Evolutionary conservation across 1,140 invertebrate species (phyloP), one percentile per base, ranked within the genome.

Genomic region (Calycopis cecrops): DNA sequence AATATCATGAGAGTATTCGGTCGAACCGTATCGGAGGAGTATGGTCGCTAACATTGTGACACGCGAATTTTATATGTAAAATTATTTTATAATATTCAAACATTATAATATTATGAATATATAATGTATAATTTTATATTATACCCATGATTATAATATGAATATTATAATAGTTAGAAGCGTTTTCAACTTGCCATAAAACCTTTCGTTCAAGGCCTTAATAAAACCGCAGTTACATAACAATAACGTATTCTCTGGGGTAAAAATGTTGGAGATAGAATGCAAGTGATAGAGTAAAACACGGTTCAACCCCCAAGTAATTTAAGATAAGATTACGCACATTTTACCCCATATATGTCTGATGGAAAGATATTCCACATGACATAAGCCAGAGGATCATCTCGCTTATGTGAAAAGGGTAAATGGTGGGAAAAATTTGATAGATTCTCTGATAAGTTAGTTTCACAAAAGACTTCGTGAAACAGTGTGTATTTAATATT

Each of bases 221-320:
- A 16, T 44, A 17, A 16, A 16, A 44, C 0, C 1, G 40, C 40
- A 3, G 6, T 28, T 6, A 44, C 40, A 16, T 44, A 44, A 16
- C 40, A 44, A 4, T 44, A 17, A 44, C 40, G 40, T 44, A 44
- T 14, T 44, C 40, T 44, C 40, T 1, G 6, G 40, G 40, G 40
- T 40, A 40, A n/a, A 17, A 44, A 17, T 44, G 9, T 16, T 16
- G 9, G 16, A 44, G 40, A 44, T 44, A 44, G 12, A 14, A 42
- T 28, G 21, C 40, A 12, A 16, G 40, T 44, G 40, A 44, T 44
- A 44, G 40, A 16, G 12, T 16, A 14, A 9, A 44, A 9, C 11
- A n/a, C 16, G 40, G 40, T 44, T 44, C 9, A 18, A 44, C 40
- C 40, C 21, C 12, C 9, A 44, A 44, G 40, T 44, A 44, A 44